A percentile compares a stretch with the other conserved stretches of the same genome.
These are phyloP conservation scores for Tineola bisselliella DNA, from an alignment of 2,888 invertebrate species.

Conservation along the genomic window DNA sequence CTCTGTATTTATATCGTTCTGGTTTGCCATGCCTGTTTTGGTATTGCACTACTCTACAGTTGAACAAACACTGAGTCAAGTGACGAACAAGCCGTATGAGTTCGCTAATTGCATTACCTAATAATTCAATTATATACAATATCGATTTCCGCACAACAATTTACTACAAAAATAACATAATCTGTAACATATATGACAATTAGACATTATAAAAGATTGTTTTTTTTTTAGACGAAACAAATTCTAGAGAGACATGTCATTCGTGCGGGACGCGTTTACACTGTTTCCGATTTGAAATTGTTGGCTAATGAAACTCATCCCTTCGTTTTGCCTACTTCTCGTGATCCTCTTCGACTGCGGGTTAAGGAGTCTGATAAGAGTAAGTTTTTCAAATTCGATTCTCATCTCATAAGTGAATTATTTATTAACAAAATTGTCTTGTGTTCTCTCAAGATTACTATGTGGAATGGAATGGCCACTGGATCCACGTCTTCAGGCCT, in stretches of 20 bases:
- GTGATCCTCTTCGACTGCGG: slow-evolving; percentile 77
- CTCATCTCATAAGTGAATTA: no score
- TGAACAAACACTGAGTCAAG: not conserved
- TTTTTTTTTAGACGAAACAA: slow-evolving; percentile 73
- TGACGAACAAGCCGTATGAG: not conserved
- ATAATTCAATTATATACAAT: not conserved
- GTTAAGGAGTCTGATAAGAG: slow-evolving; percentile 80
- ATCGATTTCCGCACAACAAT: not conserved
- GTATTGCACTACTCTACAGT: not conserved
- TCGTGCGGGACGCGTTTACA: slow-evolving; percentile 78
- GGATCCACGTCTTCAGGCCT: slow-evolving; percentile 86
- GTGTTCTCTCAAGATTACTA: slow-evolving; percentile 77
- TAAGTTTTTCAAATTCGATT: no score
- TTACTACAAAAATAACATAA: not conserved
- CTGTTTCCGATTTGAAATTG: slow-evolving; percentile 80
- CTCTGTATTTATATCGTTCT: not conserved
- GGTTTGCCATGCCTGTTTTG: not conserved
- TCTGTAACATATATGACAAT: not conserved
- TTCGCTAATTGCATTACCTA: slow-evolving; percentile 1
- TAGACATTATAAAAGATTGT: not conserved
- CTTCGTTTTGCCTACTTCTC: slow-evolving; percentile 74
- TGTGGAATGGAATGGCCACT: slow-evolving; percentile 85
- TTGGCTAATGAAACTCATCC: slow-evolving; percentile 74
- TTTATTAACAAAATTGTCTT: not conserved
- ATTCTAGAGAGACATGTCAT: slow-evolving; percentile 91